Evolutionary conservation across 1,140 invertebrate genomes (phyloP).

Genomic region (Drosophila sp.): DNA sequence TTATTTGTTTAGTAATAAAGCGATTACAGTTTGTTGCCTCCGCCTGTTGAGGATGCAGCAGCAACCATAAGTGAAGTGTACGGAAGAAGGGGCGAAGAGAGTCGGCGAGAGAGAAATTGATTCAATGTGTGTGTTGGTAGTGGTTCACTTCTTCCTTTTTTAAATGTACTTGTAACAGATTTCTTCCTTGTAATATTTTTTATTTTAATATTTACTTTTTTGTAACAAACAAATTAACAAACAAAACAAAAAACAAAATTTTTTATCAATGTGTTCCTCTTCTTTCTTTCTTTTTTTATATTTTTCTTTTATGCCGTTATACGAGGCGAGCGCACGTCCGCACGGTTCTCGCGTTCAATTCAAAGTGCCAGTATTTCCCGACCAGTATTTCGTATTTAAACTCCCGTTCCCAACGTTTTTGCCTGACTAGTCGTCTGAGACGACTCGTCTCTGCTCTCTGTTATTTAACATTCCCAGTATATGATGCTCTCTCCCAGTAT

Average conservation of each 20-base stretch:
- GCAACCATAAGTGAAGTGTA: background rate
- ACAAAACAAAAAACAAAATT: conserved; percentile 9
- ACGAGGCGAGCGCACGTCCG: conserved; percentile 61
- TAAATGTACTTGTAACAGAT: background rate
- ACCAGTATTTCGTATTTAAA: too few relatives aligned
- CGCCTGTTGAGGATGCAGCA: conserved; percentile 36
- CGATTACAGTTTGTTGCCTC: conserved; percentile 13
- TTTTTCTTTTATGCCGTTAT: conserved; percentile 31
- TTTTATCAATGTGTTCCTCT: conserved; percentile 21
- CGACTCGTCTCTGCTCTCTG: too few relatives aligned
- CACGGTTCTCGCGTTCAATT: conserved; percentile 73
- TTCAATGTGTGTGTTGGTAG: conserved; percentile 6
- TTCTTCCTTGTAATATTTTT: conserved; percentile 5
- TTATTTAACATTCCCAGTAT: too few relatives aligned
- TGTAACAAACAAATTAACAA: conserved; percentile 18
- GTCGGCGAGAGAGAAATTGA: background rate
- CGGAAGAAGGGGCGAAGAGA: conserved; percentile 3
- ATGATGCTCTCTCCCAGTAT: too few relatives aligned
- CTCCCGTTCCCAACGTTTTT: too few relatives aligned
- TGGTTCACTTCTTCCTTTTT: background rate
- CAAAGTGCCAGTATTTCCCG: conserved; percentile 30
- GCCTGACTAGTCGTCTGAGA: too few relatives aligned
- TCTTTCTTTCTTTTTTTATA: conserved; percentile 20
- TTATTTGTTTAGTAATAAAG: conserved; percentile 1
- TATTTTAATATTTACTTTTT: conserved; percentile 11